Conservation (phyloP, 2,888 invertebrate genomes). For the Nebria salina region DNA sequence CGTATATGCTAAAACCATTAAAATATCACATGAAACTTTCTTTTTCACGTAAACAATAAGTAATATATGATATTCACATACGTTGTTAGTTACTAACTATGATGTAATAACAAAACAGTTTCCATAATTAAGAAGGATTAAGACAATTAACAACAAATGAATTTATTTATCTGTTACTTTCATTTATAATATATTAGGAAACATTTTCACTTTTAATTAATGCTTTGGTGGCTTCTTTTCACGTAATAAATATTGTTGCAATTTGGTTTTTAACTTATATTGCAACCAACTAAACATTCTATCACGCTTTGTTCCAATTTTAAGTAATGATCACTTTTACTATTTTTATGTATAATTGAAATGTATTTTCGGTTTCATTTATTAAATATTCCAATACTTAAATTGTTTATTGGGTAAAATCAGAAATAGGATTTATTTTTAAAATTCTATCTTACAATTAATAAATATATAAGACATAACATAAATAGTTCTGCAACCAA, state of each 20-base stretch:
- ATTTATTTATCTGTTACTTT: conserved; percentile 20
- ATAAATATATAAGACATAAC: too few species aligned
- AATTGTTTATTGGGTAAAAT: too few species aligned
- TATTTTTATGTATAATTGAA: too few species aligned
- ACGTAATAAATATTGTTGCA: background rate
- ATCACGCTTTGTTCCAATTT: too few species aligned
- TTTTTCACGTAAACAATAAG: conserved; percentile 15
- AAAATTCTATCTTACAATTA: too few species aligned
- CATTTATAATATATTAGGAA: conserved; percentile 20
- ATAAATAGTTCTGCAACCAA: too few species aligned
- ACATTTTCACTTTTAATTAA: conserved; percentile 24
- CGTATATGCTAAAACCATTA: too few species aligned
- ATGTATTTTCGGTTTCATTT: too few species aligned
- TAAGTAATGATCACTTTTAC: too few species aligned
- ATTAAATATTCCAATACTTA: too few species aligned
- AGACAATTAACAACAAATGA: conserved; percentile 2
- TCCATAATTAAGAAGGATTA: conserved; percentile 7
- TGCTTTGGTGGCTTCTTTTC: background rate
- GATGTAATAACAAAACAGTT: background rate
- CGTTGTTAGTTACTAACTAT: background rate
- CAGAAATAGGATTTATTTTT: too few species aligned
- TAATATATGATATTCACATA: background rate
- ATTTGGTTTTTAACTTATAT: background rate
- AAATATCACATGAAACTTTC: background rate
- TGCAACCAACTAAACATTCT: too few species aligned